Conservation (phyloP, 2,797 vertebrate genomes). For the Buceros bicornis region DNA sequence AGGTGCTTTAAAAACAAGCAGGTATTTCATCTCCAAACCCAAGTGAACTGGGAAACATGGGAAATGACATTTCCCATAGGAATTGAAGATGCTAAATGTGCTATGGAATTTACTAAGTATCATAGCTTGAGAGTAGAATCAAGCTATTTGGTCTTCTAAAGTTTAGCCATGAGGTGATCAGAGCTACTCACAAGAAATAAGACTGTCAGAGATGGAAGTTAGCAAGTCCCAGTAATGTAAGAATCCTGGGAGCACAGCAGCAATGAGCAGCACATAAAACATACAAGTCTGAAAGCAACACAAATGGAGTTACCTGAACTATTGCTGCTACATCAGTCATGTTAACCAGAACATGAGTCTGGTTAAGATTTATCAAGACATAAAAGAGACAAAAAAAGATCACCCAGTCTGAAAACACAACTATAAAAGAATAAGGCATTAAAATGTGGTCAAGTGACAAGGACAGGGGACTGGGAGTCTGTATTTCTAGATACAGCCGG, state of each 20-base stretch:
- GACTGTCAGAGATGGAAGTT: background rate
- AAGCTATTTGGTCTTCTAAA: background rate
- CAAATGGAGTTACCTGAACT: background rate
- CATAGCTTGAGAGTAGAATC: background rate
- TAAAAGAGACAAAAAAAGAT: background rate
- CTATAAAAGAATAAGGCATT: background rate
- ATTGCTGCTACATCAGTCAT: background rate
- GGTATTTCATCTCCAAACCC: background rate
- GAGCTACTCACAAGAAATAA: background rate
- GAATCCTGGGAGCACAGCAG: background rate
- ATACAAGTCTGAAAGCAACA: background rate
- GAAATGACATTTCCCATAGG: background rate
- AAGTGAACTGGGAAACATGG: background rate
- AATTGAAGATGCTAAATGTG: background rate
- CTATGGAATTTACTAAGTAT: background rate
- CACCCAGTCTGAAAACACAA: fast-evolving
- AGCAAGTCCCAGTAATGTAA: background rate
- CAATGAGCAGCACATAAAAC: background rate
- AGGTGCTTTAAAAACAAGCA: background rate
- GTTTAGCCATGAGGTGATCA: background rate
- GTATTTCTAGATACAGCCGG: background rate
- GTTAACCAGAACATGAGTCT: conserved; percentile 4
- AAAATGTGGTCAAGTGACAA: background rate
- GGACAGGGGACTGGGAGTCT: background rate
- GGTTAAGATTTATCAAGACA: background rate